Conservation (phyloP, 1,140 invertebrate genomes). For the Pachyrhynchus sulphureomaculatus region DNA sequence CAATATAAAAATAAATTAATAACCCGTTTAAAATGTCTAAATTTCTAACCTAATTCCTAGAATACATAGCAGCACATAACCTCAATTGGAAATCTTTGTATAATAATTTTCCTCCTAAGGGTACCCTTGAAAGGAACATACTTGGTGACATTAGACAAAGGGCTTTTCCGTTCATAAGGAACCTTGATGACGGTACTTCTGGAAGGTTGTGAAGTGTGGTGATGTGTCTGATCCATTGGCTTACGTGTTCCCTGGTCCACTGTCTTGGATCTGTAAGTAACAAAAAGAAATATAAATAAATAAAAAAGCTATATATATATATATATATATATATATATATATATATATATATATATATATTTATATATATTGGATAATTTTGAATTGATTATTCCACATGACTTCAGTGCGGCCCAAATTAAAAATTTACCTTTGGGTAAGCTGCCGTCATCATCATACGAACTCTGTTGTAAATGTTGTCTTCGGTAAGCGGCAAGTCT, state of each 20-base stretch:
- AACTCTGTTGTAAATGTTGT: not conserved
- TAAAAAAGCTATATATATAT: too few species aligned
- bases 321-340: too few species aligned
- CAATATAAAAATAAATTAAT: slow-evolving; percentile 1
- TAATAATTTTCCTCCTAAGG: slow-evolving; percentile 66
- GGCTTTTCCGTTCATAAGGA: slow-evolving; percentile 78
- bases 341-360: too few species aligned
- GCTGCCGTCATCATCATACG: slow-evolving; percentile 28
- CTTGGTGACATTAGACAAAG: slow-evolving; percentile 72
- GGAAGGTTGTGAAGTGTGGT: slow-evolving; percentile 61
- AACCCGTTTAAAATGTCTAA: not conserved
- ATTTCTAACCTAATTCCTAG: slow-evolving; percentile 25
- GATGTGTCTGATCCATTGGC: slow-evolving; percentile 63
- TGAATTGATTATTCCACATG: too few species aligned
- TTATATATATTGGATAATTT: too few species aligned
- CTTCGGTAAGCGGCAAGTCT: slow-evolving; percentile 17
- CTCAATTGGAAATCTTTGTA: slow-evolving; percentile 56
- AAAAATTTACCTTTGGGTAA: slow-evolving; percentile 44
- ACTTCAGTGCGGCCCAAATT: too few species aligned
- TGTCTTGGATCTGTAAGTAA: slow-evolving; percentile 62
- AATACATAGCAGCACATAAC: slow-evolving; percentile 43
- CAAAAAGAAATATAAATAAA: slow-evolving; percentile 33
- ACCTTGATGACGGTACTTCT: slow-evolving; percentile 59
- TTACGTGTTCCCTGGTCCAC: slow-evolving; percentile 68
- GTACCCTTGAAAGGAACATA: slow-evolving; percentile 72